A percentile compares a stretch with the other conserved stretches of the same genome.
Evolutionary conservation across 2,888 invertebrate genomes (phyloP).

Genomic region (Lacanobia wlatinum): DNA sequence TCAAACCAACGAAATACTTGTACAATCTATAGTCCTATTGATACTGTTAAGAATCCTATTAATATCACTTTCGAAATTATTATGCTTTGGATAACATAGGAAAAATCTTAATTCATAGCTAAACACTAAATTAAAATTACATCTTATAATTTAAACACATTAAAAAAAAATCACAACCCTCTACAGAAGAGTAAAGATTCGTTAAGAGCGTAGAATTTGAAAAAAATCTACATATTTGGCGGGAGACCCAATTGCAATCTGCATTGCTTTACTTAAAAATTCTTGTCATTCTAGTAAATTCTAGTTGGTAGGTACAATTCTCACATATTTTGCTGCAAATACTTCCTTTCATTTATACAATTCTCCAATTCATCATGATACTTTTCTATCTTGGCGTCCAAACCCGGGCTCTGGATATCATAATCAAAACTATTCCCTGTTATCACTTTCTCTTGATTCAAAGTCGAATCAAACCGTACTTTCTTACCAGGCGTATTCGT

Average conservation of each 20-base stretch:
- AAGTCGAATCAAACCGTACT: conserved; percentile 87
- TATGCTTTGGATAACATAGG: conserved; percentile 57
- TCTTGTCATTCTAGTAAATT: neutral
- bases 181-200: too few species aligned
- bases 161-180: conserved; percentile 21
- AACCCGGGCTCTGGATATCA: conserved; percentile 85
- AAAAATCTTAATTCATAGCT: conserved; percentile 16
- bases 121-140: conserved; percentile 4
- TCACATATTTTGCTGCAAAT: conserved; percentile 87
- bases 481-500: conserved; percentile 85
- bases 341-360: conserved; percentile 88
- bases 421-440: conserved; percentile 88
- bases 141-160: conserved; percentile 4
- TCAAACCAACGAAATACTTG: neutral
- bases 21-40: neutral
- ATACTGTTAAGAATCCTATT: neutral
- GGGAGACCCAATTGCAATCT: too few species aligned
- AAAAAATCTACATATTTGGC: neutral
- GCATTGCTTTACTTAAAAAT: neutral
- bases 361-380: conserved; percentile 89
- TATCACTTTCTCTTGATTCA: conserved; percentile 87
- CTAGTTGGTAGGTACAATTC: neutral
- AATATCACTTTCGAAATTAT: conserved; percentile 51
- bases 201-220: neutral
- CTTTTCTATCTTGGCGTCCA: conserved; percentile 86